Percentiles rank a stretch among this genome's conserved stretches.
Conservation (phyloP, 2,797 vertebrate genomes). For the Sebastes hubbsi region DNA sequence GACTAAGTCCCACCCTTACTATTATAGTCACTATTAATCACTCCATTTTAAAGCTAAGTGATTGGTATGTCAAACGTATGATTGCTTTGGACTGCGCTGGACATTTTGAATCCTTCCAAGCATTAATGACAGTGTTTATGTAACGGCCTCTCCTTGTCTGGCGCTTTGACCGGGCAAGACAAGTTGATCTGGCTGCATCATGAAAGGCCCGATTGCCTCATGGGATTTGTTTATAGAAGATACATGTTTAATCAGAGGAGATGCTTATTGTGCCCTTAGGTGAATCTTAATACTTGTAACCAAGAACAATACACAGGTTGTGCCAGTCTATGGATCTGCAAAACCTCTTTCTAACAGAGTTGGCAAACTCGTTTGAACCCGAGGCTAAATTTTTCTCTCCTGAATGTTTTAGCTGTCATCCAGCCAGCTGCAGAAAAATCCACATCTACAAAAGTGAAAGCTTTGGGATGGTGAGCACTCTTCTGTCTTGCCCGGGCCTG, state of each 20-base stretch:
- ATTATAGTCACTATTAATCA: conserved; percentile 15
- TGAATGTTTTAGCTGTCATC: conserved; percentile 17
- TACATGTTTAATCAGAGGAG: not conserved
- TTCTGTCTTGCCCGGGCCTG: not conserved
- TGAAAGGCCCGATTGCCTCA: not conserved
- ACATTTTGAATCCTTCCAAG: conserved; percentile 6
- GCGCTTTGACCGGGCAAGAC: not conserved
- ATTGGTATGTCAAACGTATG: not conserved
- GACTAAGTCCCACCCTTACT: not conserved
- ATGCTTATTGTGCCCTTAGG: not conserved
- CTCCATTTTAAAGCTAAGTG: conserved; percentile 6
- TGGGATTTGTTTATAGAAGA: not conserved
- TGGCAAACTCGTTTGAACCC: conserved; percentile 6
- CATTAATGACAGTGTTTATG: conserved; percentile 23
- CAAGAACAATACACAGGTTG: not conserved
- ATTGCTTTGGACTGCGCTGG: conserved; percentile 15
- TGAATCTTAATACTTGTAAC: not conserved
- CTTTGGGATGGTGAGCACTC: conserved; percentile 41
- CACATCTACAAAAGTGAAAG: not conserved
- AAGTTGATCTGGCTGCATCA: not conserved
- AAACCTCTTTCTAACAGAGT: not conserved
- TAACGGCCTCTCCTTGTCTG: conserved; percentile 15
- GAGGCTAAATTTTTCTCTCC: not conserved
- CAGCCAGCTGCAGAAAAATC: conserved; percentile 22
- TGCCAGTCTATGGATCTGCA: not conserved